A percentile compares a stretch with the other conserved stretches of the same genome.
These are phyloP conservation scores for Calycopis cecrops DNA, from an alignment of 1,140 invertebrate genomes.

Conservation along the genomic window DNA sequence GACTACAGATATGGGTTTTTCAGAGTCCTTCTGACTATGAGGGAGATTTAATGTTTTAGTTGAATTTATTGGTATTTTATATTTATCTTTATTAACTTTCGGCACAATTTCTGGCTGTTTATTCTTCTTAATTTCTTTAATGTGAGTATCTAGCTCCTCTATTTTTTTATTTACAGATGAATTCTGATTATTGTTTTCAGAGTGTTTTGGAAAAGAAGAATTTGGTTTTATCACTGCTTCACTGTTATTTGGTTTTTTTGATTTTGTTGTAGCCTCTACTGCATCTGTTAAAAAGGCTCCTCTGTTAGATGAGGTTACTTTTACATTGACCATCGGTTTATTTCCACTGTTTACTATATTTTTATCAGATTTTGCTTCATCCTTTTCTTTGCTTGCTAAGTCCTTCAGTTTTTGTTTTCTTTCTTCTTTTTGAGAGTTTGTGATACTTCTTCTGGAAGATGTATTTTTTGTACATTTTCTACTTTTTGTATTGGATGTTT, in stretches of 20 bases:
- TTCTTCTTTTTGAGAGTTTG: constrained; percentile 54
- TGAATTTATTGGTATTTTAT: background rate
- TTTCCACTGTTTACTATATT: constrained; percentile 23
- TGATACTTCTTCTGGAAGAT: constrained; percentile 37
- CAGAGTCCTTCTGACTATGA: constrained; percentile 5
- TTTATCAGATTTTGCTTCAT: constrained; percentile 18
- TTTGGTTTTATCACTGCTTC: too few relatives aligned
- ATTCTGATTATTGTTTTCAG: too few relatives aligned
- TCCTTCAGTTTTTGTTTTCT: constrained; percentile 57
- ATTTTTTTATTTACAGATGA: too few relatives aligned
- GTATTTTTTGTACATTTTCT: constrained; percentile 28
- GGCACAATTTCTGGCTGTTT: too few relatives aligned
- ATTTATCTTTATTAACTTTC: too few relatives aligned
- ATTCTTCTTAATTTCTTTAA: too few relatives aligned
- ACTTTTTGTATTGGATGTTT: constrained; percentile 21
- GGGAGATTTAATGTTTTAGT: background rate
- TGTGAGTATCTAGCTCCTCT: too few relatives aligned
- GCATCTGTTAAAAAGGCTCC: constrained; percentile 48
- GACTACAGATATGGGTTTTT: constrained; percentile 18
- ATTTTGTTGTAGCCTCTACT: constrained; percentile 27
- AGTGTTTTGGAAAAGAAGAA: too few relatives aligned
- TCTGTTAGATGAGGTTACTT: constrained; percentile 48
- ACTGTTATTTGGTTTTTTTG: background rate
- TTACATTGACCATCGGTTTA: constrained; percentile 39
- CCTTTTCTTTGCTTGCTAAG: constrained; percentile 56